phyloP scores from a whole-genome alignment of 1,140 invertebrate species.

The Lepidurus apus region DNA sequence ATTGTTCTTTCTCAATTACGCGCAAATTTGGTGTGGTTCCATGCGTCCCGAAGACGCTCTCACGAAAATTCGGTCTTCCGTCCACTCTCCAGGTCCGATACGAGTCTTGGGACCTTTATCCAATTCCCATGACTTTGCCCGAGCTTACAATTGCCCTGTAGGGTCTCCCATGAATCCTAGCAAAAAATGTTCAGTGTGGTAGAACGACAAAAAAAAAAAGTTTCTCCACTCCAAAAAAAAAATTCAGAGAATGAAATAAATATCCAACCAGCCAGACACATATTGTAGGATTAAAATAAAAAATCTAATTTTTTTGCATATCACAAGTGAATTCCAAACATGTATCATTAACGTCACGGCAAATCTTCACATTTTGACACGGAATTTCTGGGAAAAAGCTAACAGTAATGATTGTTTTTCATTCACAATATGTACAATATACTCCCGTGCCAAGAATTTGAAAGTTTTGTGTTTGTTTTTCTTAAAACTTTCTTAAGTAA shows the following conservation, averaged over 20 bases:
- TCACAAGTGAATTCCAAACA: background rate
- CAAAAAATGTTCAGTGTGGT: constrained; percentile 92
- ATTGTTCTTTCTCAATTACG: constrained; percentile 83
- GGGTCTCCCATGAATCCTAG: constrained; percentile 84
- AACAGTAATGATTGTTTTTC: constrained; percentile 6
- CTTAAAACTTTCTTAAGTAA: background rate
- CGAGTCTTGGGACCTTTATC: constrained; percentile 85
- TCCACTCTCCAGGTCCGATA: constrained; percentile 90
- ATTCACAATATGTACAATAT: constrained; percentile 11
- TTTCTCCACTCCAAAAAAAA: background rate
- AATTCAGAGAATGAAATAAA: background rate
- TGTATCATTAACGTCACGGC: background rate
- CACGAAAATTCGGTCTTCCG: constrained; percentile 87
- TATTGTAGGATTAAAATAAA: background rate
- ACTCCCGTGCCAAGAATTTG: background rate
- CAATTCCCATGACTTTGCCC: constrained; percentile 84
- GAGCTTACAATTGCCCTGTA: constrained; percentile 68
- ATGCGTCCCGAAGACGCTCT: constrained; percentile 93
- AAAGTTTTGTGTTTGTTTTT: background rate
- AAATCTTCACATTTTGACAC: background rate
- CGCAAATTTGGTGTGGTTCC: constrained; percentile 94
- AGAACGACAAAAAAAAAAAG: constrained; percentile 37
- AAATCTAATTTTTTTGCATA: background rate
- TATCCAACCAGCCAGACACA: background rate
- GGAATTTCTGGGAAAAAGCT: background rate